phyloP scores from a whole-genome alignment of 2,888 invertebrate species.

The Cephus pulcher region DNA sequence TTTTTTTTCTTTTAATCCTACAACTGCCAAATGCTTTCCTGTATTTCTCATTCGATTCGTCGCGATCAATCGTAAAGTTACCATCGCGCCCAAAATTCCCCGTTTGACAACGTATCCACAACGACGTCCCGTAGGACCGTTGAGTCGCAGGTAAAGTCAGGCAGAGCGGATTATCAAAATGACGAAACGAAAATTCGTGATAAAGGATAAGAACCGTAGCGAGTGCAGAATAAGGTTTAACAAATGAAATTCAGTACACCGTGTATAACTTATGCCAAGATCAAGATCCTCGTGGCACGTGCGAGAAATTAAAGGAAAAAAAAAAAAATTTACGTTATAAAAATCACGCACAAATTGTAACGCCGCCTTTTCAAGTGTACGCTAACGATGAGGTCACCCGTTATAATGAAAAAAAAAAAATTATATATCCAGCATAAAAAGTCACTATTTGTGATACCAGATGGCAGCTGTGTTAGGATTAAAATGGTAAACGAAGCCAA shows the following conservation, averaged over 20 bases:
- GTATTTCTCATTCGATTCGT: background rate
- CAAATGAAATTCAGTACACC: background rate
- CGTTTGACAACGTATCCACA: background rate
- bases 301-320: too few species aligned
- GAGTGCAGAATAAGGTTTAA: background rate
- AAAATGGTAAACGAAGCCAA: background rate
- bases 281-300: background rate
- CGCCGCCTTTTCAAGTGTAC: background rate
- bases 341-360: background rate
- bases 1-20: background rate
- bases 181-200: background rate
- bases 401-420: background rate
- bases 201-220: background rate
- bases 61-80: background rate
- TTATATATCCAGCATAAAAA: background rate
- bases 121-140: background rate
- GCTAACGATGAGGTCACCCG: background rate
- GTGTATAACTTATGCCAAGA: background rate
- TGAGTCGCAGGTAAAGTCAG: background rate
- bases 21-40: background rate
- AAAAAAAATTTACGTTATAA: background rate
- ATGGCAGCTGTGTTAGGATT: background rate
- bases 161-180: background rate
- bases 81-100: background rate
- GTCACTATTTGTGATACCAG: background rate